Conservation (phyloP, 2,888 invertebrate genomes). For the Argyresthia goedartella region DNA sequence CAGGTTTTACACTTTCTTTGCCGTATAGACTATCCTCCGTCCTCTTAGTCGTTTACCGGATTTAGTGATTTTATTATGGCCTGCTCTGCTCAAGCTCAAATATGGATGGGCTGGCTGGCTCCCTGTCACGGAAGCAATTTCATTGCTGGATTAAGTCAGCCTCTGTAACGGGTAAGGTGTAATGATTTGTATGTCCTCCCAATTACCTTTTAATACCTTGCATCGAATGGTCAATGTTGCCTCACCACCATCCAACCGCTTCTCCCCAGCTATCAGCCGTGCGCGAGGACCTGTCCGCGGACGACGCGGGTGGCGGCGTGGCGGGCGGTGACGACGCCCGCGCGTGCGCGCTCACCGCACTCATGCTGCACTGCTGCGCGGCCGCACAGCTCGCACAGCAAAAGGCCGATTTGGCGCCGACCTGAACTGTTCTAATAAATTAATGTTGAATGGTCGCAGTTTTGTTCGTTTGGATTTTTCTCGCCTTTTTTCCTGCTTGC, state of each 20-base stretch:
- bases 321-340: constrained; percentile 78
- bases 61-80: too few relatives aligned
- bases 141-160: too few relatives aligned
- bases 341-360: constrained; percentile 90
- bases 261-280: constrained; percentile 45
- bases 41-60: too few relatives aligned
- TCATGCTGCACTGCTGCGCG: constrained; percentile 95
- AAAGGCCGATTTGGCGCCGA: constrained; percentile 29
- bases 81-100: too few relatives aligned
- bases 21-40: too few relatives aligned
- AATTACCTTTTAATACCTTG: too few relatives aligned
- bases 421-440: constrained; percentile 29
- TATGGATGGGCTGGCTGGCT: too few relatives aligned
- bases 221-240: background rate
- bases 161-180: too few relatives aligned
- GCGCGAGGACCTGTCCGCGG: constrained; percentile 52
- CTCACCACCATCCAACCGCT: background rate
- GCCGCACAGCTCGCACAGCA: constrained; percentile 85
- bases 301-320: constrained; percentile 33
- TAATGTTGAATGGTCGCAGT: constrained; percentile 14
- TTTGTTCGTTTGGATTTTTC: constrained; percentile 5
- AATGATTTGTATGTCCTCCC: too few relatives aligned
- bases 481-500: too few relatives aligned
- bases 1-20: too few relatives aligned
- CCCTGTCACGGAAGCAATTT: too few relatives aligned